These are phyloP conservation scores for Camelus bactrianus DNA, from an alignment of 2,113 vertebrate species.

Conservation along the genomic window DNA sequence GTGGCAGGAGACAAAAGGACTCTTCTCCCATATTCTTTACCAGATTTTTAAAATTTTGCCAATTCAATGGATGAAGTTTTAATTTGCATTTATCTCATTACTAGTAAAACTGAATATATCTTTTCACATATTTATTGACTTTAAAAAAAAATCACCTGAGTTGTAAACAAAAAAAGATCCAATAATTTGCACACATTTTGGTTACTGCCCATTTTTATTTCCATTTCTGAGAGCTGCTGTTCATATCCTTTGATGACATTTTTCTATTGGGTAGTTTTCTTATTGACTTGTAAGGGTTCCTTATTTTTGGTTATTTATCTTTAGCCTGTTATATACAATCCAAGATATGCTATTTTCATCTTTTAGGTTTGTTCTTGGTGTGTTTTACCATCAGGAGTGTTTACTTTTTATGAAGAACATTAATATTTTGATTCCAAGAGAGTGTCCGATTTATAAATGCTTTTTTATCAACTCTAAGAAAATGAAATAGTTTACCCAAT, in stretches of 20 bases:
- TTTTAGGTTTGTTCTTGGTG: conserved; percentile 31
- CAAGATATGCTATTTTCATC: conserved; percentile 13
- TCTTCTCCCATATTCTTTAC: neutral
- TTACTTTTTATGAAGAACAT: conserved; percentile 18
- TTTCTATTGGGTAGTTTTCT: neutral
- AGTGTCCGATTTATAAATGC: neutral
- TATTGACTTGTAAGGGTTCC: neutral
- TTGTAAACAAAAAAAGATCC: neutral
- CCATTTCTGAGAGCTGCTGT: neutral
- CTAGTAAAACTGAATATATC: neutral
- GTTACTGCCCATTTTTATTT: neutral
- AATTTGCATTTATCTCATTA: conserved; percentile 7
- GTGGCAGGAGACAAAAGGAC: neutral
- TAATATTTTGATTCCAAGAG: conserved; percentile 40
- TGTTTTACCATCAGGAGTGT: neutral
- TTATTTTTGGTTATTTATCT: neutral
- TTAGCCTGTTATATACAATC: neutral
- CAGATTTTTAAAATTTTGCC: neutral
- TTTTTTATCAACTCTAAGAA: conserved; percentile 47
- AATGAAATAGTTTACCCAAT: neutral
- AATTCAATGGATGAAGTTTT: conserved; percentile 4
- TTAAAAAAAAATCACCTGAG: neutral
- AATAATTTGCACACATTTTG: neutral
- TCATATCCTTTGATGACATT: neutral
- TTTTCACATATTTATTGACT: conserved; percentile 14